Conservation (phyloP, 2,113 vertebrate species). For the Origma solitaria region DNA sequence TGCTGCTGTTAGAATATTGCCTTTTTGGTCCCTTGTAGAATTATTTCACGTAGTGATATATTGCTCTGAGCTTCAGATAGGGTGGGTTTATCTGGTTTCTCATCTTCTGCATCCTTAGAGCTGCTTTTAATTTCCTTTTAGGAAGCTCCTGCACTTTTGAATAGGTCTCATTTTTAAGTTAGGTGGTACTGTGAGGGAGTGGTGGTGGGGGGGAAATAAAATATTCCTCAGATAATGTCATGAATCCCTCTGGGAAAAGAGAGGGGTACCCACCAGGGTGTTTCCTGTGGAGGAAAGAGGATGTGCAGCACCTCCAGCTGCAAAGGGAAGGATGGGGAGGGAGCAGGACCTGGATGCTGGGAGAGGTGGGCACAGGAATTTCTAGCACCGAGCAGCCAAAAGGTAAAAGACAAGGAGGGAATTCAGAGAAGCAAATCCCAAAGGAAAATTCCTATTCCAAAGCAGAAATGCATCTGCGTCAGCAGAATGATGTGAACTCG, state of each 20-base stretch:
- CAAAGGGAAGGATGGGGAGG: neutral
- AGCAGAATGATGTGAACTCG: neutral
- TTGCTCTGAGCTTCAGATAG: constrained; percentile 33
- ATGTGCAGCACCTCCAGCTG: neutral
- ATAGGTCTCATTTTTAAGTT: constrained; percentile 15
- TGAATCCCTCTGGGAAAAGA: neutral
- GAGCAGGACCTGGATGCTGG: neutral
- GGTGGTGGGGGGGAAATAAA: neutral
- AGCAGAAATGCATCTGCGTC: neutral
- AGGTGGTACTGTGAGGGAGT: neutral
- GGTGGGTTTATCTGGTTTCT: constrained; percentile 17
- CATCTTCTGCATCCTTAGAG: constrained; percentile 39
- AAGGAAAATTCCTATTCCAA: neutral
- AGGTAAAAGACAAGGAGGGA: neutral
- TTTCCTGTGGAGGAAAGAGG: neutral
- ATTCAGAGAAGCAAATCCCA: neutral
- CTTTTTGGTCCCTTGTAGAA: constrained; percentile 45
- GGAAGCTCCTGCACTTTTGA: neutral
- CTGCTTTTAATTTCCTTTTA: constrained; percentile 55
- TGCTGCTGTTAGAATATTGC: constrained; percentile 29
- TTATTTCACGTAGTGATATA: constrained; percentile 49
- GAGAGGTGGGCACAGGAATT: neutral
- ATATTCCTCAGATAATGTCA: neutral
- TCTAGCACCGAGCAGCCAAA: neutral
- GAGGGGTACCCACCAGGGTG: neutral